Conservation (phyloP, 1,140 invertebrate species). For the Rhizoglyphus robini region DNA sequence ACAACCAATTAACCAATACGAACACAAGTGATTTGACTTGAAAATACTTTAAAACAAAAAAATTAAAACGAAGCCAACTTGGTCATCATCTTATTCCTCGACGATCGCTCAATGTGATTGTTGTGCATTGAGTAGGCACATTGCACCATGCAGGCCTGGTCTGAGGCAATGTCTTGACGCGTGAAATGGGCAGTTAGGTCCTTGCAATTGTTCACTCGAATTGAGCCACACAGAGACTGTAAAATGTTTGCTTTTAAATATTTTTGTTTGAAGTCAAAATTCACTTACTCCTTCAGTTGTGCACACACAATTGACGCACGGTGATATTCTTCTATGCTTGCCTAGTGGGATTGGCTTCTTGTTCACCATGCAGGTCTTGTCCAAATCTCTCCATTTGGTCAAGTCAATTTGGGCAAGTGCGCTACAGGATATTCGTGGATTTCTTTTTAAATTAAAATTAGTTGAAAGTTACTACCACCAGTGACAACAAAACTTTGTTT, state of each 20-base stretch:
- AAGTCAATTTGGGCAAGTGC: conserved; percentile 36
- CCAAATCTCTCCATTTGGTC: conserved; percentile 37
- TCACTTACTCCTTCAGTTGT: conserved; percentile 45
- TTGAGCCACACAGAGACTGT: conserved; percentile 71
- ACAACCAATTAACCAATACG: no score
- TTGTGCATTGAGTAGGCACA: conserved; percentile 46
- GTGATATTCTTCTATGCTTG: conserved; percentile 39
- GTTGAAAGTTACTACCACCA: background rate
- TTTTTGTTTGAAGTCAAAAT: background rate
- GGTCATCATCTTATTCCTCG: no score
- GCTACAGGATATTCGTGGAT: conserved; percentile 39
- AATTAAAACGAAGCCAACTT: no score
- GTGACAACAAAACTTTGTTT: conserved; percentile 36
- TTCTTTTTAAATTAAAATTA: conserved; percentile 16
- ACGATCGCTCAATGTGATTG: no score
- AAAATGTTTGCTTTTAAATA: background rate
- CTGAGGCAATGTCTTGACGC: conserved; percentile 59
- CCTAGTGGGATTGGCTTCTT: conserved; percentile 38
- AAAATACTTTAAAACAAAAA: no score
- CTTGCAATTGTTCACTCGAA: conserved; percentile 71
- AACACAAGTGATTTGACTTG: no score
- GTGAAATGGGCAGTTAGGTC: conserved; percentile 64
- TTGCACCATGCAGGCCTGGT: conserved; percentile 77
- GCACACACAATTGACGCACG: conserved; percentile 47
- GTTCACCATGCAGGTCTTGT: conserved; percentile 33